Conservation (phyloP, 2,888 invertebrate species). For the Drosophila engyochracea region DNA sequence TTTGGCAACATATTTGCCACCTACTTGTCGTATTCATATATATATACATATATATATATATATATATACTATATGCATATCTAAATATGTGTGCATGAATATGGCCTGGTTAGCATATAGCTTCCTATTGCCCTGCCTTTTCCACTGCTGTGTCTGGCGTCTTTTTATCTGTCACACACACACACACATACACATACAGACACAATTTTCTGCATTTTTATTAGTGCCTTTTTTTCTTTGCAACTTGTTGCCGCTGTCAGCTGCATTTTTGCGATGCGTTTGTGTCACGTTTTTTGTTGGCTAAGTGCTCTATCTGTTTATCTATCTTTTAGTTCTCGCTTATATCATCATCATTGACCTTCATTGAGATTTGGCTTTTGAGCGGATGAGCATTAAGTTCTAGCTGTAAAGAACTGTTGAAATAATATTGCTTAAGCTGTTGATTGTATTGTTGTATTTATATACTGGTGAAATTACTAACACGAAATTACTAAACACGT, state of each 20-base stretch:
- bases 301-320: constrained; percentile 13
- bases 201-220: constrained; percentile 30
- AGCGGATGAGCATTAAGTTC: constrained; percentile 12
- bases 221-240: constrained; percentile 12
- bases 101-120: constrained; percentile 22
- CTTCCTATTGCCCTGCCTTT: constrained; percentile 40
- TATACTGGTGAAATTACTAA: constrained; percentile 11
- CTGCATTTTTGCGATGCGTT: constrained; percentile 34
- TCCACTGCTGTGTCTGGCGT: constrained; percentile 19
- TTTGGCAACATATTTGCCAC: constrained; percentile 46
- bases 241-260: constrained; percentile 69
- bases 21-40: constrained; percentile 23
- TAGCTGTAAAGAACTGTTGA: constrained; percentile 7
- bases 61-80: constrained; percentile 2
- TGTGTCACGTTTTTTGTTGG: constrained; percentile 58
- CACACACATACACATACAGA: not conserved
- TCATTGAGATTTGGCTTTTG: constrained; percentile 38
- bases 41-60: not conserved
- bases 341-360: constrained; percentile 47
- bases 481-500: not conserved
- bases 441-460: constrained; percentile 6
- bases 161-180: constrained; percentile 11
- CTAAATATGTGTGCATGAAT: constrained; percentile 5
- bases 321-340: constrained; percentile 16
- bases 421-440: not conserved